Evolutionary conservation across 2,113 vertebrate species (phyloP).

Genomic region (Melanocharis versteri): DNA sequence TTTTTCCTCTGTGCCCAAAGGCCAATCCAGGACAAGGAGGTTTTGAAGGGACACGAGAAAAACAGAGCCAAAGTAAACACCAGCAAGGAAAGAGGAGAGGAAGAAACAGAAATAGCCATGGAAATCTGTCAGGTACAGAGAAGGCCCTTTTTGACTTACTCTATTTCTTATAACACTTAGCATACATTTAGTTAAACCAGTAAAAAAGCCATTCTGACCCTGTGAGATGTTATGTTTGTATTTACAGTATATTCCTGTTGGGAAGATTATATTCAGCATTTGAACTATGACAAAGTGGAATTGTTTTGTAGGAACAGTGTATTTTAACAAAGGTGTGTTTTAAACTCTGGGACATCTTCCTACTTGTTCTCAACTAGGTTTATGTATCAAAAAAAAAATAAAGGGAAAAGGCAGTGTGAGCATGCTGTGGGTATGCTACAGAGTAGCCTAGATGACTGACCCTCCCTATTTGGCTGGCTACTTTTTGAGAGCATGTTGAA

Average conservation of each 20-base stretch:
- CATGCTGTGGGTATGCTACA: background rate
- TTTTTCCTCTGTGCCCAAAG: background rate
- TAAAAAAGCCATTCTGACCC: background rate
- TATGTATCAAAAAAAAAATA: background rate
- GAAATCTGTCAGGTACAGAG: background rate
- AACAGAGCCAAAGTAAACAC: slow-evolving; percentile 6
- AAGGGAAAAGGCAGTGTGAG: background rate
- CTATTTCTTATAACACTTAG: background rate
- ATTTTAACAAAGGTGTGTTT: background rate
- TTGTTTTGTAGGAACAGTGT: background rate
- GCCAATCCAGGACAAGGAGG: background rate
- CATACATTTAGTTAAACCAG: background rate
- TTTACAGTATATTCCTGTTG: background rate
- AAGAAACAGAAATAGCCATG: background rate
- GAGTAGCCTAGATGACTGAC: background rate
- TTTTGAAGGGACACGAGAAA: background rate
- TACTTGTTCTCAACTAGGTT: background rate
- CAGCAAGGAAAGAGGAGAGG: background rate
- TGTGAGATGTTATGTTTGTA: background rate
- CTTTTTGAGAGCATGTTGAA: slow-evolving; percentile 61
- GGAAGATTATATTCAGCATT: background rate
- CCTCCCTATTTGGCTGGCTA: slow-evolving; percentile 46
- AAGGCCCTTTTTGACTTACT: background rate
- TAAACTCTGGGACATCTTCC: background rate
- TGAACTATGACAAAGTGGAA: background rate